Evolutionary conservation across 1,140 invertebrate genomes (phyloP).

Genomic region (Parapsyche elsis): DNA sequence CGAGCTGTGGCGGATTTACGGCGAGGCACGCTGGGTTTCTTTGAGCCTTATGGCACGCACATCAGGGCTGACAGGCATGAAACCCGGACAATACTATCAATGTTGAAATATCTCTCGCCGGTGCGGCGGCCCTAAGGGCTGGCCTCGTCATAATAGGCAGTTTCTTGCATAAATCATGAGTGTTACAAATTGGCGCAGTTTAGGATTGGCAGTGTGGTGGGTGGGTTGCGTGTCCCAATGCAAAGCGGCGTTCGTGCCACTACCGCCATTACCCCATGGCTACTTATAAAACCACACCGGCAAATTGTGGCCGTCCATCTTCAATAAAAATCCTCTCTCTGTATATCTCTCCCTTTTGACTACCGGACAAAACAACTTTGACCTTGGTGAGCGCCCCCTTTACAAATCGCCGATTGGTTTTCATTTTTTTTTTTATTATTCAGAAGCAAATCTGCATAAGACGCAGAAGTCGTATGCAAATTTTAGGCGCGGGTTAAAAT

Average conservation of each 20-base stretch:
- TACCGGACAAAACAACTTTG: constrained; percentile 20
- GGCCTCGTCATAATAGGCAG: constrained; percentile 34
- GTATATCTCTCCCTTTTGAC: neutral
- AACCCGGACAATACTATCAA: neutral
- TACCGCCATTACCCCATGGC: constrained; percentile 32
- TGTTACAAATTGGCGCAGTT: constrained; percentile 46
- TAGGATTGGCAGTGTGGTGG: constrained; percentile 7
- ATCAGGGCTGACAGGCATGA: neutral
- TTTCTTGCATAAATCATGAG: constrained; percentile 49
- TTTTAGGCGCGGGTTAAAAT: neutral
- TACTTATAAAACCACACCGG: constrained; percentile 3
- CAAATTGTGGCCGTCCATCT: constrained; percentile 12
- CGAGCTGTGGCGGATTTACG: neutral
- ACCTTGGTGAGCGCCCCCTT: neutral
- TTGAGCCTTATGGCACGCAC: constrained; percentile 7
- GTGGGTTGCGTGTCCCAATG: constrained; percentile 45
- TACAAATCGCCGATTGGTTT: neutral
- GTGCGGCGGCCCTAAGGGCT: neutral
- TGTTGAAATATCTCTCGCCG: constrained; percentile 8
- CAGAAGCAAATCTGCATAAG: neutral
- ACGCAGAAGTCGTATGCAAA: constrained; percentile 10
- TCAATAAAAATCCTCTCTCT: neutral
- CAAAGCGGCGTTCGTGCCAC: constrained; percentile 44
- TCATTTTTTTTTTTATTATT: neutral
- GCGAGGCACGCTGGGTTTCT: neutral